phyloP scores from a whole-genome alignment of 2,888 invertebrate genomes.

The Heliothis peltigera region DNA sequence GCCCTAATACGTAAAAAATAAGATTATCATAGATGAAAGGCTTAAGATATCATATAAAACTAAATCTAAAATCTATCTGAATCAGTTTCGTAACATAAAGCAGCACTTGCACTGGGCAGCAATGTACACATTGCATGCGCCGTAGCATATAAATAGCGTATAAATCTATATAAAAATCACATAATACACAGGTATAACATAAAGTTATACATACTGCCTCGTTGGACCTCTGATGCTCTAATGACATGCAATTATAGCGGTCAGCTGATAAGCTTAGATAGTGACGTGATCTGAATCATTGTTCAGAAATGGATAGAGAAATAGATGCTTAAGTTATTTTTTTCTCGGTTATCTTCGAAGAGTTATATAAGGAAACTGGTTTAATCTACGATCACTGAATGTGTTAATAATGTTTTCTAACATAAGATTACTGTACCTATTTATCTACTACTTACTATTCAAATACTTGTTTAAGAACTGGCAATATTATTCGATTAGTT shows the following conservation, averaged over 20 bases:
- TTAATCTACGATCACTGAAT: background rate
- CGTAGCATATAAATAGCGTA: constrained; percentile 48
- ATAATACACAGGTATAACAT: constrained; percentile 52
- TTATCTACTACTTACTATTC: too few species aligned
- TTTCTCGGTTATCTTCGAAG: background rate
- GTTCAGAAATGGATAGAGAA: constrained; percentile 9
- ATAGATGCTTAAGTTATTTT: background rate
- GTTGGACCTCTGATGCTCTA: constrained; percentile 65
- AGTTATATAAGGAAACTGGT: background rate
- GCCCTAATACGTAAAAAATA: too few species aligned
- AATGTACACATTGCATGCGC: too few species aligned
- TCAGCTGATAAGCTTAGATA: constrained; percentile 67
- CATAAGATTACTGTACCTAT: too few species aligned
- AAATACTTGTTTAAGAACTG: too few species aligned
- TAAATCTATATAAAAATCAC: constrained; percentile 44
- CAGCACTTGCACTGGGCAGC: constrained; percentile 30
- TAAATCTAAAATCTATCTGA: constrained; percentile 45
- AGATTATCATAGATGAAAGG: constrained; percentile 14
- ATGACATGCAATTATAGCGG: constrained; percentile 62
- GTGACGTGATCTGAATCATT: constrained; percentile 43
- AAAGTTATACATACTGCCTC: constrained; percentile 56
- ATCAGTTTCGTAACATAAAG: constrained; percentile 54
- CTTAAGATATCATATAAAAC: constrained; percentile 52
- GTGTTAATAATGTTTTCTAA: too few species aligned
- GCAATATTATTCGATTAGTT: too few species aligned